A percentile compares a stretch with the other conserved stretches of the same genome.
phyloP scores from a whole-genome alignment of 2,888 invertebrate species.

The Branchellion lobata region DNA sequence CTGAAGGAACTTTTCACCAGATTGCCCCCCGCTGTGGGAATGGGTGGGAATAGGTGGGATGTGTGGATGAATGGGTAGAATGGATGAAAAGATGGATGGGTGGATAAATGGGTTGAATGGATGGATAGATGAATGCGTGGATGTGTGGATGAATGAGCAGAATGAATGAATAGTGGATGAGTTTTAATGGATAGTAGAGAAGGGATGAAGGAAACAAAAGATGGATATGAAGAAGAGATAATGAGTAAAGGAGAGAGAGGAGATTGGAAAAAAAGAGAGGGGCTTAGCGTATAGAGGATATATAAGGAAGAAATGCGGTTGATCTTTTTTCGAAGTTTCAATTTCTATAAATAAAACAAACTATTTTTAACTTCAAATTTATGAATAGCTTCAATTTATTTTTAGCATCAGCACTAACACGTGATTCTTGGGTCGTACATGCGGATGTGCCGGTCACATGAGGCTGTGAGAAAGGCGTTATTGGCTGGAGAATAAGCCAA shows the following conservation, averaged over 20 bases:
- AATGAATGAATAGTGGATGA: background rate
- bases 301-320: too few species aligned
- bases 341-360: too few species aligned
- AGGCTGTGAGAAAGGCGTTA: slow-evolving; percentile 76
- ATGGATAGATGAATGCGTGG: too few species aligned
- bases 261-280: too few species aligned
- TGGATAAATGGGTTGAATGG: background rate
- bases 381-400: too few species aligned
- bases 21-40: slow-evolving; percentile 72
- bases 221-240: too few species aligned
- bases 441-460: slow-evolving; percentile 85
- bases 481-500: slow-evolving; percentile 65
- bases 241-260: too few species aligned
- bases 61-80: background rate
- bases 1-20: slow-evolving; percentile 84
- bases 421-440: slow-evolving; percentile 86
- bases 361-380: too few species aligned
- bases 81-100: slow-evolving; percentile 3
- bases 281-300: too few species aligned
- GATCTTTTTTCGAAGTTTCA: too few species aligned
- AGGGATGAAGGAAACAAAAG: background rate
- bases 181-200: background rate
- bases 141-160: background rate
- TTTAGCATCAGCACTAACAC: too few species aligned
- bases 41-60: too few species aligned